Conservation (phyloP, 1,140 invertebrate species). For the Panagrolaimus sp. region DNA sequence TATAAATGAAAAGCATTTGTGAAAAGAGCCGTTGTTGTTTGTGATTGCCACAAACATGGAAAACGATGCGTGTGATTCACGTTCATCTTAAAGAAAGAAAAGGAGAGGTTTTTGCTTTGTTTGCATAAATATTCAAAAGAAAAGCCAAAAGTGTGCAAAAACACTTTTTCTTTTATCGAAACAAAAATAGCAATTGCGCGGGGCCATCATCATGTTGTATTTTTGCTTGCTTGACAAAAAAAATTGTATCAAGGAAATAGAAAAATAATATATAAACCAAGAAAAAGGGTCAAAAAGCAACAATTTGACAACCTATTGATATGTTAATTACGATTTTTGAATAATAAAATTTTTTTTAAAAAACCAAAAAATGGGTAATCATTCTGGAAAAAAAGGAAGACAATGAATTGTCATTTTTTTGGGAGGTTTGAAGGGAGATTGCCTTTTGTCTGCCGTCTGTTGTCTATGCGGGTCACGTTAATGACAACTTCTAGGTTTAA, state of each 20-base stretch:
- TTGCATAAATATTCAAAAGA: background rate
- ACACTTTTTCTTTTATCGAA: background rate
- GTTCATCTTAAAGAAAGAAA: slow-evolving; percentile 1
- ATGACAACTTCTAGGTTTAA: too few species aligned
- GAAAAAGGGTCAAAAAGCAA: background rate
- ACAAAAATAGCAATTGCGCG: slow-evolving; percentile 9
- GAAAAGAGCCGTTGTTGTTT: background rate
- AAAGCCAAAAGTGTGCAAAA: background rate
- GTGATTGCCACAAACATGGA: slow-evolving; percentile 9
- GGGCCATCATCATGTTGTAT: background rate
- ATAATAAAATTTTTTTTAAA: background rate
- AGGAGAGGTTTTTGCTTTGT: background rate
- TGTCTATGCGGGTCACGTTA: too few species aligned
- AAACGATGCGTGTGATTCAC: slow-evolving; percentile 16
- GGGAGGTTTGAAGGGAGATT: too few species aligned
- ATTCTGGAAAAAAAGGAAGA: too few species aligned
- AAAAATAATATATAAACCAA: background rate
- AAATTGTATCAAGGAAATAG: background rate
- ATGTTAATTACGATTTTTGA: slow-evolving; percentile 9
- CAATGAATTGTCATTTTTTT: too few species aligned
- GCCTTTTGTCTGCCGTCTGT: too few species aligned
- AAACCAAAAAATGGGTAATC: too few species aligned
- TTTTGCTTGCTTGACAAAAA: background rate
- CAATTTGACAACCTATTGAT: slow-evolving; percentile 4
- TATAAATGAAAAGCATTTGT: too few species aligned